Evolutionary conservation across 2,113 vertebrate genomes (phyloP).

Genomic region (Argyrosomus japonicus): DNA sequence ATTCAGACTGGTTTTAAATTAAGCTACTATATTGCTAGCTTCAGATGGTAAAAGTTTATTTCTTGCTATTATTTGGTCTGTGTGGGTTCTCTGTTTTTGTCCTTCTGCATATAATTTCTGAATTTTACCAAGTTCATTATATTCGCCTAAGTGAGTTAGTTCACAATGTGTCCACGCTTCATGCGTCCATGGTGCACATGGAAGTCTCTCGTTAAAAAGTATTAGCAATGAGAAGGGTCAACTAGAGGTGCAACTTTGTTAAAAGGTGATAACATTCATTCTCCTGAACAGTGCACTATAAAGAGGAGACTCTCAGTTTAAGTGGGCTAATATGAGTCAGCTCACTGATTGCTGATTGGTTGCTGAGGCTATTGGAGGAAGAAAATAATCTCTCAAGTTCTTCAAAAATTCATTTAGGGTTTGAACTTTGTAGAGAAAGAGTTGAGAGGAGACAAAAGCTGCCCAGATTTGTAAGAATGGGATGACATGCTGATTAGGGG

Average conservation of each 20-base stretch:
- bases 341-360: not conserved
- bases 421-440: not conserved
- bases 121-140: too few species aligned
- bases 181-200: too few species aligned
- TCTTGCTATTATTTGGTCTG: too few species aligned
- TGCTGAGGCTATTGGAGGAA: not conserved
- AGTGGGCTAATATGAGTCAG: not conserved
- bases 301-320: not conserved
- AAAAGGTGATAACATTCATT: conserved; percentile 4
- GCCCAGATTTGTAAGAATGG: not conserved
- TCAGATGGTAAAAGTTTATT: too few species aligned
- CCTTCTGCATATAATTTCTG: too few species aligned
- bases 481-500: not conserved
- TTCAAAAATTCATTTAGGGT: not conserved
- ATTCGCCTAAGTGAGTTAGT: too few species aligned
- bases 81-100: too few species aligned
- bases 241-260: not conserved
- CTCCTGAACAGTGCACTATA: not conserved
- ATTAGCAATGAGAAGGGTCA: not conserved
- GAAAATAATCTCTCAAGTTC: not conserved
- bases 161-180: too few species aligned
- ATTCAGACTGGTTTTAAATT: too few species aligned
- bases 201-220: not conserved
- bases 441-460: not conserved
- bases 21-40: too few species aligned